These are phyloP conservation scores for Falcaria lacertinaria DNA, from an alignment of 2,888 invertebrate genomes.

Conservation along the genomic window DNA sequence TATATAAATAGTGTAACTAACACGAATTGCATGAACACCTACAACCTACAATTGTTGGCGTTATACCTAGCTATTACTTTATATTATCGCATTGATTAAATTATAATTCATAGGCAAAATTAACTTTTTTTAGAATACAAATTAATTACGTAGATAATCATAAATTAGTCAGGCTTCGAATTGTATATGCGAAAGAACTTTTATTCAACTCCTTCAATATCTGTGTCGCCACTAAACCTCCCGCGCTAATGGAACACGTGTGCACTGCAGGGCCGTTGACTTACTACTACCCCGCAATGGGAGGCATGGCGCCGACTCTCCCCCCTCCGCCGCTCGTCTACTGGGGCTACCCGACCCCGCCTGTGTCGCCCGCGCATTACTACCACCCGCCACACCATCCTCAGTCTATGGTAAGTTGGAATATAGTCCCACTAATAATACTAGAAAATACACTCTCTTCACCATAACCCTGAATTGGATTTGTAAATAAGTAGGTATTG, in stretches of 20 bases:
- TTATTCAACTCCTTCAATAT: background rate
- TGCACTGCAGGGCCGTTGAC: conserved; percentile 68
- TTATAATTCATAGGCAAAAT: too few species aligned
- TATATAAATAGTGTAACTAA: background rate
- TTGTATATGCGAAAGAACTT: too few species aligned
- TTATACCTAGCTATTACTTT: too few species aligned
- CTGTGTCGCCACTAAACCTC: background rate
- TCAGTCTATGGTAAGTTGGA: conserved; percentile 68
- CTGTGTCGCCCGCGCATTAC: conserved; percentile 94
- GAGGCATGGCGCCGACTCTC: conserved; percentile 78
- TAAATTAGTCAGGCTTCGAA: too few species aligned
- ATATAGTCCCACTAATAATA: too few species aligned
- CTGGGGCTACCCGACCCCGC: conserved; percentile 97
- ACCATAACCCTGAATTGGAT: too few species aligned
- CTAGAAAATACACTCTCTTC: too few species aligned
- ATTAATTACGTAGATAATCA: too few species aligned
- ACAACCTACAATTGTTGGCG: too few species aligned
- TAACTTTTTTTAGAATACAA: too few species aligned
- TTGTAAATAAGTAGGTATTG: too few species aligned
- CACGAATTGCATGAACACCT: background rate
- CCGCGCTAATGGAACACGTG: background rate
- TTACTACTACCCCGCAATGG: conserved; percentile 76
- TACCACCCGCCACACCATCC: conserved; percentile 83
- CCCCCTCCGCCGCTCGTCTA: conserved; percentile 87
- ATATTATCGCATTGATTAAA: too few species aligned